Base-by-base conservation (phyloP, 2,113 vertebrate species). In the Galbula dea region DNA sequence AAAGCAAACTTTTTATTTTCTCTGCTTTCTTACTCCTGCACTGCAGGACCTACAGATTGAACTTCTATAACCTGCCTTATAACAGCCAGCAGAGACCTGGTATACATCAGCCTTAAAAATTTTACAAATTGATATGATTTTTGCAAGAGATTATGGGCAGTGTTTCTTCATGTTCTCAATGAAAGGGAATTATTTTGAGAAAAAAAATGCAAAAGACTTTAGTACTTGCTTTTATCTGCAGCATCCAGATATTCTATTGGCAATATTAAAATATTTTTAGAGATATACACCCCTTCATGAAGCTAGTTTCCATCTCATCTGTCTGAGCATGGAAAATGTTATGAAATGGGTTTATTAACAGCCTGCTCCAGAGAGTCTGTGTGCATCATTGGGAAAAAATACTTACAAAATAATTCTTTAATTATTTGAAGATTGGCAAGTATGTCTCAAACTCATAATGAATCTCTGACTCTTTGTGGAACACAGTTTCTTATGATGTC, bases 191-290 rank as follows among this genome's bases (percentile, higher is more conserved):
- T 91, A 74, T 88, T 94, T 88, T 63, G 19, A 77, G 76, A 49
- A 51, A 86, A 74, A 52, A 49, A 89, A 83, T 86, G 84, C 8
- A 68, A 72, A 92, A 78, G 58, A 39, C 32, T 15, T 4, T 19
- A 63, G 22, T 83, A 63, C 89, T 88, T 95, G 24, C 27, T 88
- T 94, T 95, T 74, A 63, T 92, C 22, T 68, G 68, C 66, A 45
- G n/a, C 45, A 89, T 75, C 27, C 57, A 85, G 48, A 36, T 12
- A 81, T 86, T 86, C 89, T 88, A 78, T 69, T 88, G 86, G 43
- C 36, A 61, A 39, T 39, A 59, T 67, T 77, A 93, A 88, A 93
- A 84, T 93, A 92, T 52, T 90, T 88, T 88, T 67, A 67, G 72
- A 77, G 61, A 45, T 39, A 29, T 3, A 3, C 18, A 37, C 7